Percentiles rank a stretch among this genome's conserved stretches.
Conservation (phyloP, 2,888 invertebrate species). For the Polymixis flavicincta region DNA sequence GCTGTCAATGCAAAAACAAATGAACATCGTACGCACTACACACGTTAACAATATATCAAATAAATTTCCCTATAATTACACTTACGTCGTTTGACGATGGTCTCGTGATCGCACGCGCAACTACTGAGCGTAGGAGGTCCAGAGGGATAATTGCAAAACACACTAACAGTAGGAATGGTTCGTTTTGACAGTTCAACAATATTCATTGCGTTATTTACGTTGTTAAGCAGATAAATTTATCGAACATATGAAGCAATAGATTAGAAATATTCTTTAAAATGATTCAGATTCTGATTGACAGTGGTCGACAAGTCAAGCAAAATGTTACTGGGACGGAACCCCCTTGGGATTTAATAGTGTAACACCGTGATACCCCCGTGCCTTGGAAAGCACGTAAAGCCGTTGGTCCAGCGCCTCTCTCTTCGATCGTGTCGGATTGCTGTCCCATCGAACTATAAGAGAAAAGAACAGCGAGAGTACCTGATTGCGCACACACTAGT, state of each 20-base stretch:
- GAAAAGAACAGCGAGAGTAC: background rate
- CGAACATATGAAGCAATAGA: too few species aligned
- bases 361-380: too few species aligned
- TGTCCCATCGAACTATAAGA: background rate
- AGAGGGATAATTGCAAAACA: too few species aligned
- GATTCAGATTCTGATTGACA: too few species aligned
- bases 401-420: background rate
- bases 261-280: too few species aligned
- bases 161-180: too few species aligned
- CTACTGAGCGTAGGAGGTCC: background rate
- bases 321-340: background rate
- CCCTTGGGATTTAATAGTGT: background rate
- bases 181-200: too few species aligned
- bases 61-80: slow-evolving; percentile 33
- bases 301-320: background rate
- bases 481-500: background rate
- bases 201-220: too few species aligned
- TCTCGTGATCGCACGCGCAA: background rate
- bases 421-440: background rate
- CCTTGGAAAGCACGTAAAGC: background rate
- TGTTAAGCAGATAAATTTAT: too few species aligned
- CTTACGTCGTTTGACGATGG: slow-evolving; percentile 10
- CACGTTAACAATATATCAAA: slow-evolving; percentile 20
- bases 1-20: slow-evolving; percentile 38
- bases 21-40: slow-evolving; percentile 5